Conservation (phyloP, 1,140 invertebrate species). For the Cecropterus lyciades region DNA sequence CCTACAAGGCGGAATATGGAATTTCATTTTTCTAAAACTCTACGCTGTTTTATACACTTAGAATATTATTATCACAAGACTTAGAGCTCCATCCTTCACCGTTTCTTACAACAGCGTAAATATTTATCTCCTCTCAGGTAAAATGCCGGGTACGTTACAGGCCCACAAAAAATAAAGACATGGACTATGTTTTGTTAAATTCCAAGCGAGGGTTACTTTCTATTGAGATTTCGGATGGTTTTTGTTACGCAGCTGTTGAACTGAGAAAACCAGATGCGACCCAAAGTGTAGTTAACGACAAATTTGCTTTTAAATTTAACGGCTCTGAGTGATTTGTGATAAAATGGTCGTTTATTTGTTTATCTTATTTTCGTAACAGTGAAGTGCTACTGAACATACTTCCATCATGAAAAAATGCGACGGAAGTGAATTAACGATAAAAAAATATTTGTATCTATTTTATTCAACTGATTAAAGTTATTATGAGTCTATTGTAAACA, state of each 20-base stretch:
- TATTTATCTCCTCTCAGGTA: conserved; percentile 56
- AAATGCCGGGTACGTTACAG: conserved; percentile 44
- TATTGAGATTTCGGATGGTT: conserved; percentile 53
- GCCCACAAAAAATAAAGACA: conserved; percentile 53
- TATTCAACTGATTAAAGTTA: too few species aligned
- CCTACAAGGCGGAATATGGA: conserved; percentile 8
- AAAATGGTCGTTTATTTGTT: neutral
- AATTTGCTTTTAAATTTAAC: conserved; percentile 31
- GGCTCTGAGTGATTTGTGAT: neutral
- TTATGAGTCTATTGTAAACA: too few species aligned
- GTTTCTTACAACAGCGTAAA: conserved; percentile 27
- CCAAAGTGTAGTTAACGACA: conserved; percentile 19
- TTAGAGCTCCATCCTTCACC: conserved; percentile 21
- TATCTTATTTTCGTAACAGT: conserved; percentile 3
- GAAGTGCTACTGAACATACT: neutral
- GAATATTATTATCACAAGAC: conserved; percentile 11
- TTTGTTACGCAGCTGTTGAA: conserved; percentile 50
- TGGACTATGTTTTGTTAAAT: conserved; percentile 47
- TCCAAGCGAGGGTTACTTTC: conserved; percentile 51
- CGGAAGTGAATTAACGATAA: too few species aligned
- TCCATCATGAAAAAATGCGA: neutral
- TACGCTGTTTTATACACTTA: neutral
- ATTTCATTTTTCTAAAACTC: conserved; percentile 21
- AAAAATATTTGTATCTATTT: too few species aligned
- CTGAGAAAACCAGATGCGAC: conserved; percentile 53